A percentile compares a stretch with the other conserved stretches of the same genome.
Evolutionary conservation across 2,113 vertebrate species (phyloP).

Genomic region (Bolborhynchus lineola): DNA sequence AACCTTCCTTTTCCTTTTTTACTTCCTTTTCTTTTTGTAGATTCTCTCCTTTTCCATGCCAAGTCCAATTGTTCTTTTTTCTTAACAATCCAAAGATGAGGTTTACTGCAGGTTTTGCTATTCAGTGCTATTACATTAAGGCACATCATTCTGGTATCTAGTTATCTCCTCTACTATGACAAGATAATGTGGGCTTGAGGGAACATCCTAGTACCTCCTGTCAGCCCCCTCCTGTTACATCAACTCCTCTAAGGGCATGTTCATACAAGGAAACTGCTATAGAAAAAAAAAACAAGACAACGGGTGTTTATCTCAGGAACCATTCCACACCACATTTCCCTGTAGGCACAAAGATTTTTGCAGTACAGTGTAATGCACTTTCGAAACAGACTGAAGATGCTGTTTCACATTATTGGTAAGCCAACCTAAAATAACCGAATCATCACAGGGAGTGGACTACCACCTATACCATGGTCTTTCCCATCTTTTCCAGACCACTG

Average conservation of each 20-base stretch:
- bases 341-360: neutral
- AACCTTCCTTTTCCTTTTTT: neutral
- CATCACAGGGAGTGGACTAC: rapidly evolving
- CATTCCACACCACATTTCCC: neutral
- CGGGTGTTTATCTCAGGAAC: neutral
- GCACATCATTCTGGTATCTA: neutral
- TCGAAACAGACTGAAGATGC: neutral
- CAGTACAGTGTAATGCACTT: neutral
- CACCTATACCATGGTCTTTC: neutral
- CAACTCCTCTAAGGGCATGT: neutral
- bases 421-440: neutral
- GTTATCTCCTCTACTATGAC: neutral
- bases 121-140: neutral
- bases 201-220: neutral
- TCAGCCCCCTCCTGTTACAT: neutral
- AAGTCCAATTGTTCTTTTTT: neutral
- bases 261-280: neutral
- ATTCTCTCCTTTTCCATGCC: neutral
- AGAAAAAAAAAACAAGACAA: neutral
- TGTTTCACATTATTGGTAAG: neutral
- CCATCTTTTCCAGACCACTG: neutral
- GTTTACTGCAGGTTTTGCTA: neutral
- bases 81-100: neutral
- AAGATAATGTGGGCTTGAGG: slow-evolving; percentile 9
- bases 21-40: neutral